phyloP scores from a whole-genome alignment of 2,113 vertebrate species.

The Odocoileus hemionus region DNA sequence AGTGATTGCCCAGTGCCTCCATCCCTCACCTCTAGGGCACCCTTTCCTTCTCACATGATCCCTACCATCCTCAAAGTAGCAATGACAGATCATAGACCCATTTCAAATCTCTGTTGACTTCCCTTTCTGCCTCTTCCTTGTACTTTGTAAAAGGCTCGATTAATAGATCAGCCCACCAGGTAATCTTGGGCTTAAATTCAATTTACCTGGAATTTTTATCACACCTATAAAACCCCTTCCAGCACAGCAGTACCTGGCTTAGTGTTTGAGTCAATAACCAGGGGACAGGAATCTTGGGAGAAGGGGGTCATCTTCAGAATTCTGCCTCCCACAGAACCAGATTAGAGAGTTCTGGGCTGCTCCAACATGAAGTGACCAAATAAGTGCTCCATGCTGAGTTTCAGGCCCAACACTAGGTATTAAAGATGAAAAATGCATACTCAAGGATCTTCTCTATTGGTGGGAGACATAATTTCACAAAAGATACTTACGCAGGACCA shows the following conservation, averaged over 20 bases:
- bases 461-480: neutral
- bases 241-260: neutral
- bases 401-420: neutral
- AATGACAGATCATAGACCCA: neutral
- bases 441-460: neutral
- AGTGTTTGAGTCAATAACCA: neutral
- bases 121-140: neutral
- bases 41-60: neutral
- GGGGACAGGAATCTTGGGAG: neutral
- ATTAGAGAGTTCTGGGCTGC: neutral
- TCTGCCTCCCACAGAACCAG: neutral
- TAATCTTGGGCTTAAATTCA: neutral
- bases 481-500: neutral
- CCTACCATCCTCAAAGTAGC: neutral
- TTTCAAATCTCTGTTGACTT: neutral
- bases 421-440: neutral
- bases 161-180: neutral
- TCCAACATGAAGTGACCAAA: neutral
- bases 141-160: neutral
- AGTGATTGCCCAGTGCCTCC: neutral
- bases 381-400: neutral
- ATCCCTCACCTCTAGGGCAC: neutral
- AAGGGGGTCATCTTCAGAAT: neutral
- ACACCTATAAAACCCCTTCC: neutral
- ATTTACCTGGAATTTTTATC: neutral